These are phyloP conservation scores for Pheosia tremula DNA, from an alignment of 2,888 invertebrate species.

Conservation along the genomic window DNA sequence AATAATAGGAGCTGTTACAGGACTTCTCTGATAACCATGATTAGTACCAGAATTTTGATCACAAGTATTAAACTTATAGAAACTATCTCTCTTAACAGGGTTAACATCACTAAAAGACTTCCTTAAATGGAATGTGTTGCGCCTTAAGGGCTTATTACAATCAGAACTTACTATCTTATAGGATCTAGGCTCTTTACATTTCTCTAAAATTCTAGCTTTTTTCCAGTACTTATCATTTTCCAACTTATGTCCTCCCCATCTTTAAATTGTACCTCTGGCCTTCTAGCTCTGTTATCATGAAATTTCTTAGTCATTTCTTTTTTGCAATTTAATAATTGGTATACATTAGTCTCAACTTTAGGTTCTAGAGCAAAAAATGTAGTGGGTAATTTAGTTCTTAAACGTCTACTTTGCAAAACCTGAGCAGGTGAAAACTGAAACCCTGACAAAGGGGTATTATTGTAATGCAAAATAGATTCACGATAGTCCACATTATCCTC, in stretches of 20 bases:
- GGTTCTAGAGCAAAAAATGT: background rate
- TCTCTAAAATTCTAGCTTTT: background rate
- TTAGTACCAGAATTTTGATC: background rate
- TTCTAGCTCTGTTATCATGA: too few relatives aligned
- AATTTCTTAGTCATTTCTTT: too few relatives aligned
- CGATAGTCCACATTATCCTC: constrained; percentile 20
- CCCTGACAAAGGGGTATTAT: constrained; percentile 7
- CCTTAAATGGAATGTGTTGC: background rate
- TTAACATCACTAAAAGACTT: background rate
- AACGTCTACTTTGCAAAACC: constrained; percentile 18
- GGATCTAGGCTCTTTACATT: constrained; percentile 1
- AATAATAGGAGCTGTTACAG: background rate
- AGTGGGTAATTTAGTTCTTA: constrained; percentile 10
- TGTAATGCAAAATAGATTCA: constrained; percentile 16
- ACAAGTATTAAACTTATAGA: background rate
- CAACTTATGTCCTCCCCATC: background rate
- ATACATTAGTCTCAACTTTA: background rate
- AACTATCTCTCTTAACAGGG: background rate
- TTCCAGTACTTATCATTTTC: background rate
- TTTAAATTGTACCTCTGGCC: too few relatives aligned
- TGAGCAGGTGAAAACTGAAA: constrained; percentile 19
- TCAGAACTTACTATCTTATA: background rate
- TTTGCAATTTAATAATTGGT: too few relatives aligned
- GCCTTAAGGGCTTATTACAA: background rate
- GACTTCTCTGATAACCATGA: background rate